phyloP scores from a whole-genome alignment of 2,797 vertebrate species.

The Paramormyrops hopkinsi region DNA sequence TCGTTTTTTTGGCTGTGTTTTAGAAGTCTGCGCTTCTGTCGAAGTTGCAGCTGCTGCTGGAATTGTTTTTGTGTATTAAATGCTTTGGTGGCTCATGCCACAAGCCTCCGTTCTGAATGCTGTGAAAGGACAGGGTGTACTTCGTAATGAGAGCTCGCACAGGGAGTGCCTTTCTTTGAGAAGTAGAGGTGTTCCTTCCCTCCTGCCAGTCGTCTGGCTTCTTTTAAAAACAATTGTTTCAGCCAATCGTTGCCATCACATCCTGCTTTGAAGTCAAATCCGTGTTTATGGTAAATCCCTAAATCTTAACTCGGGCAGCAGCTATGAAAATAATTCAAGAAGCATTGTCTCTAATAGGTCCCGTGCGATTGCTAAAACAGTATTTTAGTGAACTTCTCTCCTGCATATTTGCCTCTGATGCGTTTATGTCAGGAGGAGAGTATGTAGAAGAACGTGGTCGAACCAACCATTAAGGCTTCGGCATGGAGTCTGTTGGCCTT shows the following conservation, averaged over 20 bases:
- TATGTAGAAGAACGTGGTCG: neutral
- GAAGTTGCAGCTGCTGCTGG: neutral
- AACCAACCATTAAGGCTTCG: neutral
- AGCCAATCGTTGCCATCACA: neutral
- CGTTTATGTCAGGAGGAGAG: neutral
- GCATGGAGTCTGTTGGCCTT: neutral
- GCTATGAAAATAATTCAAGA: slow-evolving; percentile 1
- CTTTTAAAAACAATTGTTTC: slow-evolving; percentile 3
- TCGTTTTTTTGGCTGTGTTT: neutral
- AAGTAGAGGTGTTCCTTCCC: neutral
- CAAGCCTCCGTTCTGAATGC: neutral
- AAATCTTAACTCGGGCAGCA: neutral
- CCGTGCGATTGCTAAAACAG: neutral
- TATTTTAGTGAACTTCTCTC: neutral
- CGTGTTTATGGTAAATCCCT: neutral
- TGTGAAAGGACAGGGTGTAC: neutral
- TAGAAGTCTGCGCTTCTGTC: neutral
- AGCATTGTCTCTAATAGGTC: neutral
- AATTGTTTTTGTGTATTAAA: neutral
- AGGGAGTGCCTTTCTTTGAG: neutral
- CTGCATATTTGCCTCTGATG: neutral
- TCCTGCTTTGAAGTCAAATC: neutral
- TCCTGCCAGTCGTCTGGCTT: neutral
- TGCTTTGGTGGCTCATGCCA: neutral
- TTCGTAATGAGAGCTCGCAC: neutral